Evolutionary conservation across 2,888 invertebrate genomes (phyloP), one percentile per base, ranked within the genome.

Genomic region (Hirtodrosophila cameraria): DNA sequence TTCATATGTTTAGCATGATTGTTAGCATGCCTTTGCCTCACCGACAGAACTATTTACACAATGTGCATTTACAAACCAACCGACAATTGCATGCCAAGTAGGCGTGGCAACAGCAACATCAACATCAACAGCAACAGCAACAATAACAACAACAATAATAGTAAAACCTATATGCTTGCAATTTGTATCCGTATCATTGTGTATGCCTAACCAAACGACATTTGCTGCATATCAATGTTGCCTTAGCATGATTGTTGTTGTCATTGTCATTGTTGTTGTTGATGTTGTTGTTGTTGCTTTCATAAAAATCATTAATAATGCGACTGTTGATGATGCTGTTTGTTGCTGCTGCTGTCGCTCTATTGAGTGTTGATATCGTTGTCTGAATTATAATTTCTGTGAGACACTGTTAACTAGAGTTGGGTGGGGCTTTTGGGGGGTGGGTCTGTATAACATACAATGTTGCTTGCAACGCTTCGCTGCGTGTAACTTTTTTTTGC

Each of bases 281-380:
- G 6, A 28, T 42, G 13, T 43, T 36, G 33, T 39, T 52, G 33
- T 49, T 52, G 50, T 61, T 58, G 41, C 28, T 77, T 76, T 75
- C 53, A 80, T 66, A 52, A 64, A 80, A 69, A 75, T 75, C 84
- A 80, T 83, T 77, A 75, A 75, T 75, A 80, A 74, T 73, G 71
- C 74, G 67, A 50, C 63, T 54, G 62, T 46, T 72, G 72, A 52
- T 68, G 80, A 27, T 63, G 68, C 33, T 36, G 27, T 23, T 41
- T 35, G 49, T 23, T 60, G 45, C 23, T 36, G 35, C 30, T 42
- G 65, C 27, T 41, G 33, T 54, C 36, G 61, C 60, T 60, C 53
- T 53, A 50, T 62, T 57, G 54, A 67, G 46, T 67, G 62, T 55
- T 71, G 76, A 81, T 84, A 75, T 73, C 79, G 74, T 57, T 71